Base-by-base conservation (phyloP, 2,113 vertebrate species). In the Erinaceus europaeus region DNA sequence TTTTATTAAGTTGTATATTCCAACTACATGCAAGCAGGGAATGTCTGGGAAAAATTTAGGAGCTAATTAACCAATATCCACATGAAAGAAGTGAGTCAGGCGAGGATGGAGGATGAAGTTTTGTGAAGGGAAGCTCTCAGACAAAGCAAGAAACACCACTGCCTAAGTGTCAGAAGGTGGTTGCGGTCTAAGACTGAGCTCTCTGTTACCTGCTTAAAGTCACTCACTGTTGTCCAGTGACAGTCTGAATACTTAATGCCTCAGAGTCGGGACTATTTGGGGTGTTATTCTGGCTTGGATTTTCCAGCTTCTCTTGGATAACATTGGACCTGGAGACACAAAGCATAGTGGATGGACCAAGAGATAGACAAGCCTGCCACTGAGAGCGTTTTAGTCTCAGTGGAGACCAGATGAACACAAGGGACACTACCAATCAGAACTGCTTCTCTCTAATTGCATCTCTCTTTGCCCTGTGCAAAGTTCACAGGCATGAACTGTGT, bases 281-380 rank as follows among this genome's bases (percentile, higher is more conserved):
- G 53, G 5, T 38, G 8, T 78, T 64, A 52, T 67, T 86, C 71
- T 14, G 25, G 12, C 48, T 57, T 76, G 2, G 14, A 46, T 57
- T 64, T 80, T 64, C 32, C 52, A 57, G 42, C 42, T 77, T 90
- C 21, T 84, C 42, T 88, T 59, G 57, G 61, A 80, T 52, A 71
- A 50, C 12, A 52, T 75, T 48, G 88, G 75, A 68, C 52, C 6
- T 84, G 64, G 40, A 86, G 48, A 61, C 27, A 61, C 8, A 76
- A 14, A 89, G 6, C 67, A 6, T 9, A 69, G 2, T 5, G 18
- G 42, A 48, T 53, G 29, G 4, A 14, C 53, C 12, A 67, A 59
- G 68, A 74, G 9, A 38, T 79, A n/a, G n/a, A 38, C 0, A 36
- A 74, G 73, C 36, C 13, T 13, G 44, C 17, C 17, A 46, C 52